Conservation (phyloP, 2,888 invertebrate species). For the Callinectes sapidus region DNA sequence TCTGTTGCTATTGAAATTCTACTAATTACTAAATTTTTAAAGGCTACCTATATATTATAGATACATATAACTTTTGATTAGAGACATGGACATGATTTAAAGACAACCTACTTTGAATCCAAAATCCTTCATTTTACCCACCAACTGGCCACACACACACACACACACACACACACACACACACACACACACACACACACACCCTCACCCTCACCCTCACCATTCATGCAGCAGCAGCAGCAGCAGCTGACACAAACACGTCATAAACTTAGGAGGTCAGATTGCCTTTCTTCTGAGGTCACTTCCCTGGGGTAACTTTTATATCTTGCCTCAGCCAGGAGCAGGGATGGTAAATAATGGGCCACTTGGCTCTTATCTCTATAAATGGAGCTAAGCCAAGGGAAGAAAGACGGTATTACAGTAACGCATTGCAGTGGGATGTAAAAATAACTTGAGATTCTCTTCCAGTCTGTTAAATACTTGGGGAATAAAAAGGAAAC, state of each 20-base stretch:
- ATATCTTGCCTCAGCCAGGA: neutral
- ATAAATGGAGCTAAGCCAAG: neutral
- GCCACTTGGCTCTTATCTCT: neutral
- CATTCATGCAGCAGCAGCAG: neutral
- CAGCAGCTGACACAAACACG: neutral
- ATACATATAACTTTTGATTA: too few species aligned
- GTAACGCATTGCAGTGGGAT: neutral
- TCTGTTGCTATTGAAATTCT: too few species aligned
- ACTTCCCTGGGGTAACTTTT: neutral
- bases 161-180: too few species aligned
- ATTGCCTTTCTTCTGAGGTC: neutral
- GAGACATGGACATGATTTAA: too few species aligned
- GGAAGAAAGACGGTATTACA: neutral
- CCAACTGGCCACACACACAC: neutral
- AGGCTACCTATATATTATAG: too few species aligned
- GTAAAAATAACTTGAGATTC: neutral
- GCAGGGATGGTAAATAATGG: conserved; percentile 5
- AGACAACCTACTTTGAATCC: too few species aligned
- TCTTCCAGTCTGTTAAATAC: neutral
- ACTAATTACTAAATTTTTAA: too few species aligned
- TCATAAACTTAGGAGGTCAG: neutral
- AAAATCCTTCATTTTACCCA: neutral
- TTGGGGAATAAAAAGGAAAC: neutral
- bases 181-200: too few species aligned
- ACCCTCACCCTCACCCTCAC: neutral